These are phyloP conservation scores for Rhizoglyphus robini DNA, from an alignment of 1,140 invertebrate species.

Conservation along the genomic window DNA sequence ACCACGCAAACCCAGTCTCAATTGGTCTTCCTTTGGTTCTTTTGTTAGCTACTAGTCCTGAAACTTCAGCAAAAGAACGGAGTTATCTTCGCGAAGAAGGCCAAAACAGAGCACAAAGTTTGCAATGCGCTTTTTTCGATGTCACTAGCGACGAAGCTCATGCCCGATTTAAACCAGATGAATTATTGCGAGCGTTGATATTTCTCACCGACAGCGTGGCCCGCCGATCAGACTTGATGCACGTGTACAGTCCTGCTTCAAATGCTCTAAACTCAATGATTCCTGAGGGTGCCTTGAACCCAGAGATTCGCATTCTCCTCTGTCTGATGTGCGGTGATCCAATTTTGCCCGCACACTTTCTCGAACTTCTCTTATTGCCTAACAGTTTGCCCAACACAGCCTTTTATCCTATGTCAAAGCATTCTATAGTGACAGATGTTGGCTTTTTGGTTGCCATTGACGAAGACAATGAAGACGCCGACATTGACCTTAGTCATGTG, in stretches of 20 bases:
- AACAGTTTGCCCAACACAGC: conserved; percentile 73
- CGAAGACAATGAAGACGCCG: neutral
- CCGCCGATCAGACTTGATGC: conserved; percentile 51
- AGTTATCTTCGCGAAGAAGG: conserved; percentile 71
- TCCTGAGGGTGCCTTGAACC: conserved; percentile 57
- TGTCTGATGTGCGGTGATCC: conserved; percentile 95
- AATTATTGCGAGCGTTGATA: conserved; percentile 57
- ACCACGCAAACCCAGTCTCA: conserved; percentile 51
- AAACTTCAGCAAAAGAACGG: conserved; percentile 65
- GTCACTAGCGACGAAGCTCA: conserved; percentile 48
- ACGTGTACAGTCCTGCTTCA: conserved; percentile 47
- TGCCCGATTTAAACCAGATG: conserved; percentile 38
- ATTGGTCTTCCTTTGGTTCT: conserved; percentile 76
- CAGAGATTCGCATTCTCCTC: conserved; percentile 69
- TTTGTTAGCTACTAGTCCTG: conserved; percentile 69
- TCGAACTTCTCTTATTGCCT: conserved; percentile 42
- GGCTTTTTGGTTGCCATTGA: neutral
- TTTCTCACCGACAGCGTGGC: conserved; percentile 59
- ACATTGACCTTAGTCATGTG: neutral
- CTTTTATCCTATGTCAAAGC: conserved; percentile 61
- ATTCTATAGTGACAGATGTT: conserved; percentile 75
- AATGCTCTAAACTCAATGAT: conserved; percentile 31
- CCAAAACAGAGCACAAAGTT: conserved; percentile 68
- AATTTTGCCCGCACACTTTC: conserved; percentile 62
- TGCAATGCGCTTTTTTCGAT: conserved; percentile 76